Base-by-base conservation (phyloP, 2,888 invertebrate species). In the Carterocephalus palaemon region DNA sequence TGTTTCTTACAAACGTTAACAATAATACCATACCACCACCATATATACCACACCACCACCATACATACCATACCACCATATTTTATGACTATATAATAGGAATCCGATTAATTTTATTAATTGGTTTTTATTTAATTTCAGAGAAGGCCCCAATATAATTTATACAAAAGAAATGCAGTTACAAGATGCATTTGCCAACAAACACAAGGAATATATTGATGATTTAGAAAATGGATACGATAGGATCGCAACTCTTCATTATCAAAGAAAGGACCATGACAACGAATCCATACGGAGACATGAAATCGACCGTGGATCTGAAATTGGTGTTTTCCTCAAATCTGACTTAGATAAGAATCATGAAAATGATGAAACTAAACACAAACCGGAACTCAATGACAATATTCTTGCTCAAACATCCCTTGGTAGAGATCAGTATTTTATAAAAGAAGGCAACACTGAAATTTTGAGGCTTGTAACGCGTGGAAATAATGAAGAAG, bases 381-480 rank as follows among this genome's bases (percentile, higher is more conserved):
- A 53, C 13, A 78, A 75, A 63, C 55, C 52, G 37, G 78, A 82
- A 53, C 67, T 57, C 47, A 68, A 64, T 57, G 75, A 72, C 32
- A 81, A 75, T 56, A 60, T 68, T 20, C 73, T 68, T 33, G 80
- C 66, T 54, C 72, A 72, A 39, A 70, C 84, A 56, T 68, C 84
- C 50, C 77, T 80, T 34, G 86, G 89, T 37, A 84, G 93, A 48
- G 92, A 93, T 64, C 92, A 93, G 60, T 90, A 92, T 60, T 95
- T 93, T 62, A 94, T 94, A 26, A 91, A 94, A 63, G 94, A 95
- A 62, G 95, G 95, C 0, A 94, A 95, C 62, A 92, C 95, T 1
- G 95, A 95, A 84, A 94, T 95, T 49, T 75, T 95, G 36, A 88
- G 94, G 51, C 76, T 95, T 37, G 91, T 95, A 37, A 94, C 94